Conservation (phyloP, 2,888 invertebrate species). For the Drosophila cyrtoloma region DNA sequence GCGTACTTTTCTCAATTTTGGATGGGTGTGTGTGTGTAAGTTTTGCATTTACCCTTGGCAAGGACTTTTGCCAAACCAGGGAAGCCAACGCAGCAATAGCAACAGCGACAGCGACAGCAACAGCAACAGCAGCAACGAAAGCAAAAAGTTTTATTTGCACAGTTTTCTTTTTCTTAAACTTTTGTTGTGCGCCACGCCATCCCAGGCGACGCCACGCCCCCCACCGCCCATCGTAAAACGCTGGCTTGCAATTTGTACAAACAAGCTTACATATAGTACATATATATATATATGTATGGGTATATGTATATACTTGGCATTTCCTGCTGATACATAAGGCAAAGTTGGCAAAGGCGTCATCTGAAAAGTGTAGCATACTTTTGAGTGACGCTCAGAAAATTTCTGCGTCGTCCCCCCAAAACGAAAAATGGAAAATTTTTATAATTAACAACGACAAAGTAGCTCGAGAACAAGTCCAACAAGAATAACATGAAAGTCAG, state of each 20-base stretch:
- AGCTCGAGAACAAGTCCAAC: slow-evolving; percentile 54
- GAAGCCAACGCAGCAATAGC: slow-evolving; percentile 52
- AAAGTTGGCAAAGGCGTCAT: slow-evolving; percentile 66
- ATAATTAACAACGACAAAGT: slow-evolving; percentile 80
- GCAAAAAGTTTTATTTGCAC: slow-evolving; percentile 82
- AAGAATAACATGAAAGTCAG: slow-evolving; percentile 51
- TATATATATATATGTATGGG: slow-evolving; percentile 10
- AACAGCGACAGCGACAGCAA: slow-evolving; percentile 25
- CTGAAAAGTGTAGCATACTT: slow-evolving; percentile 76
- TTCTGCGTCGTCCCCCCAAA: slow-evolving; percentile 23
- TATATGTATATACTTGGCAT: slow-evolving; percentile 20
- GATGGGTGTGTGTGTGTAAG: slow-evolving; percentile 52
- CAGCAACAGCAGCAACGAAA: slow-evolving; percentile 49
- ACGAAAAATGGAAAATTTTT: slow-evolving; percentile 68
- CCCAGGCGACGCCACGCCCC: slow-evolving; percentile 3
- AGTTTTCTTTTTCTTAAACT: slow-evolving; percentile 75
- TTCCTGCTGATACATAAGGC: slow-evolving; percentile 52
- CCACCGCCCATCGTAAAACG: slow-evolving; percentile 57
- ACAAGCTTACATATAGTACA: slow-evolving; percentile 54
- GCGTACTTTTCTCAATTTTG: slow-evolving; percentile 57
- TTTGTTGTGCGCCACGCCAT: slow-evolving; percentile 62
- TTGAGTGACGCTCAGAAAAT: slow-evolving; percentile 70
- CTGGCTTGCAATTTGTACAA: slow-evolving; percentile 79
- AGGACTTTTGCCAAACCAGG: slow-evolving; percentile 75
- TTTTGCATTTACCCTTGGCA: slow-evolving; percentile 84